Conservation (phyloP, 2,113 vertebrate genomes). For the Lepidothrix coronata region DNA sequence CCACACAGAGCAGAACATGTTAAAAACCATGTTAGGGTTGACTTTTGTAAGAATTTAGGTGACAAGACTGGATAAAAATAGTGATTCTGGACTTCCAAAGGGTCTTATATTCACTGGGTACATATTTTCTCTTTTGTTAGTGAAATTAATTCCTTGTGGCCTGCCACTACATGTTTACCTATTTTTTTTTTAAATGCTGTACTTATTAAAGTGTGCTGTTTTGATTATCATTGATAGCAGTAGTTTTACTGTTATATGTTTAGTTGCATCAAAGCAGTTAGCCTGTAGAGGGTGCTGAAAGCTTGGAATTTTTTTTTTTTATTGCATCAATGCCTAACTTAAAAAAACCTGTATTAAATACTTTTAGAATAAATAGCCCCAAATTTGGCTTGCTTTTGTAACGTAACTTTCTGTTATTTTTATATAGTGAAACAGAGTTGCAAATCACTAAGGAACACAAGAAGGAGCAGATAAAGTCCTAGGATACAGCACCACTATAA, state of each 20-base stretch:
- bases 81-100: not conserved
- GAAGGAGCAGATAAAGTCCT: not conserved
- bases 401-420: not conserved
- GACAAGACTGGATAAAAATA: not conserved
- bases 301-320: conserved; percentile 54
- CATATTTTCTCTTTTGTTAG: not conserved
- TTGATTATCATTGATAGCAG: not conserved
- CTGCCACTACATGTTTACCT: not conserved
- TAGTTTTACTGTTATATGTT: not conserved
- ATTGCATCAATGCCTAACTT: not conserved
- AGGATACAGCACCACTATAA: not conserved
- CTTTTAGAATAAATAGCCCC: not conserved
- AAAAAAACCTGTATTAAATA: not conserved
- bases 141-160: not conserved
- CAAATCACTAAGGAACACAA: not conserved
- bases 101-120: not conserved
- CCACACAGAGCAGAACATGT: not conserved
- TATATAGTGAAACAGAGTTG: not conserved
- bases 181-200: not conserved
- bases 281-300: conserved; percentile 83
- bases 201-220: not conserved
- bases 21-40: not conserved
- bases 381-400: not conserved
- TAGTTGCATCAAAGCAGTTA: conserved; percentile 51
- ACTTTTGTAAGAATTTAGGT: not conserved